phyloP scores from a whole-genome alignment of 1,140 invertebrate species.

The Scaptomyza pallida region DNA sequence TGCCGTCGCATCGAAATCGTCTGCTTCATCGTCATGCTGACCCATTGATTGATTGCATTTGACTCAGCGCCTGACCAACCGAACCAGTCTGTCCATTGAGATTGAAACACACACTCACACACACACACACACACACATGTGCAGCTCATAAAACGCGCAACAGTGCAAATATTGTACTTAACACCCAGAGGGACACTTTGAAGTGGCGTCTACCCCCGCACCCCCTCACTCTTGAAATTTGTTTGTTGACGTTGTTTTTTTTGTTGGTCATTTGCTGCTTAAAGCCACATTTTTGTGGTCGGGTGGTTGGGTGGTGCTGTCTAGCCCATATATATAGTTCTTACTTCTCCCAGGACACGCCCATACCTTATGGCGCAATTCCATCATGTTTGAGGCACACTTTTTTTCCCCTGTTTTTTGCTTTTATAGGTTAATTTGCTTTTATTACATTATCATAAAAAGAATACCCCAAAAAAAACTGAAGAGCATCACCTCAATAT shows the following conservation, averaged over 20 bases:
- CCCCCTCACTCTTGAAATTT: constrained; percentile 67
- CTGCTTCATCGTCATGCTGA: constrained; percentile 64
- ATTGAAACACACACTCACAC: constrained; percentile 28
- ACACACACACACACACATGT: constrained; percentile 6
- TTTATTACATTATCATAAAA: constrained; percentile 83
- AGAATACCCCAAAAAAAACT: constrained; percentile 51
- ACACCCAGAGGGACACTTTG: constrained; percentile 71
- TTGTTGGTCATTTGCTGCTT: constrained; percentile 73
- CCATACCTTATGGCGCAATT: constrained; percentile 79
- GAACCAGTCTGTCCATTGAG: background rate
- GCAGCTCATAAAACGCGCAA: constrained; percentile 68
- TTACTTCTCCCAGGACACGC: constrained; percentile 56
- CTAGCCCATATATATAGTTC: constrained; percentile 38
- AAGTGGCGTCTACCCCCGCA: constrained; percentile 27
- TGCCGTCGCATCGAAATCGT: constrained; percentile 39
- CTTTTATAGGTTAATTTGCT: constrained; percentile 83
- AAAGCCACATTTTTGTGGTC: constrained; percentile 11
- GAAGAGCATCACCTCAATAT: constrained; percentile 61
- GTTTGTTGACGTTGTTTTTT: constrained; percentile 38
- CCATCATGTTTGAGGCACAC: constrained; percentile 74
- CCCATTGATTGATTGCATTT: constrained; percentile 81
- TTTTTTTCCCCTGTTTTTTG: constrained; percentile 66
- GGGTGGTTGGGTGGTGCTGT: constrained; percentile 25
- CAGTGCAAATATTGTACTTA: constrained; percentile 79
- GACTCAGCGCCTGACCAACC: constrained; percentile 34